A percentile compares a stretch with the other conserved stretches of the same genome.
phyloP scores from a whole-genome alignment of 1,140 invertebrate genomes.

The Drosophila santomea region DNA sequence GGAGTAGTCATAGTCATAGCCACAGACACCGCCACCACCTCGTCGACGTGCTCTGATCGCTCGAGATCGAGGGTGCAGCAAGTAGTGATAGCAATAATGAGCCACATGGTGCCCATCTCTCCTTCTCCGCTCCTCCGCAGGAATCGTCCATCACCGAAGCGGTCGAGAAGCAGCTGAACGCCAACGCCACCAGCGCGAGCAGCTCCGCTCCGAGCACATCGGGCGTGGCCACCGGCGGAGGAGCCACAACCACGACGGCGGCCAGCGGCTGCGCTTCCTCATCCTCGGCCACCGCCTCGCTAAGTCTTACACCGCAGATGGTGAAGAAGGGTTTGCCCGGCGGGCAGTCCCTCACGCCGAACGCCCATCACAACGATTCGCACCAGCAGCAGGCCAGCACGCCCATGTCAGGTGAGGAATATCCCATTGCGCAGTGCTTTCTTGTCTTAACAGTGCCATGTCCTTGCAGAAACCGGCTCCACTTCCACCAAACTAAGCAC shows the following conservation, averaged over 20 bases:
- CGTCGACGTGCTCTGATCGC: constrained; percentile 82
- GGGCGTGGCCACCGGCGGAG: constrained; percentile 15
- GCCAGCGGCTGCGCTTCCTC: constrained; percentile 56
- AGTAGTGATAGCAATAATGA: constrained; percentile 84
- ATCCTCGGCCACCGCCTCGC: constrained; percentile 85
- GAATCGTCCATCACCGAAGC: constrained; percentile 87
- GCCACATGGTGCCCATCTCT: constrained; percentile 84
- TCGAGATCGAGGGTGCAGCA: constrained; percentile 55
- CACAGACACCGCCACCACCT: constrained; percentile 56
- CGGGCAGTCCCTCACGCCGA: constrained; percentile 49
- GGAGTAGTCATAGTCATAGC: constrained; percentile 43
- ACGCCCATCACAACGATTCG: constrained; percentile 63
- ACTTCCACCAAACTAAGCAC: constrained; percentile 88
- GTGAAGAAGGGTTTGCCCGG: constrained; percentile 89
- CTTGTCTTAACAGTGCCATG: not conserved
- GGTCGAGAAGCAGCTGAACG: constrained; percentile 94
- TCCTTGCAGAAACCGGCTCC: constrained; percentile 85
- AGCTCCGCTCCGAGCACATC: constrained; percentile 33
- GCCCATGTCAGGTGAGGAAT: constrained; percentile 79
- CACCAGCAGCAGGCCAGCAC: constrained; percentile 76
- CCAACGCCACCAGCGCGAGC: constrained; percentile 71
- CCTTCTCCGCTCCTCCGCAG: constrained; percentile 85
- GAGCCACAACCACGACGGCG: constrained; percentile 33
- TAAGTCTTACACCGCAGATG: constrained; percentile 88
- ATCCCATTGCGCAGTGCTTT: not conserved